Conservation (phyloP, 1,140 invertebrate species). For the Papilio polytes region DNA sequence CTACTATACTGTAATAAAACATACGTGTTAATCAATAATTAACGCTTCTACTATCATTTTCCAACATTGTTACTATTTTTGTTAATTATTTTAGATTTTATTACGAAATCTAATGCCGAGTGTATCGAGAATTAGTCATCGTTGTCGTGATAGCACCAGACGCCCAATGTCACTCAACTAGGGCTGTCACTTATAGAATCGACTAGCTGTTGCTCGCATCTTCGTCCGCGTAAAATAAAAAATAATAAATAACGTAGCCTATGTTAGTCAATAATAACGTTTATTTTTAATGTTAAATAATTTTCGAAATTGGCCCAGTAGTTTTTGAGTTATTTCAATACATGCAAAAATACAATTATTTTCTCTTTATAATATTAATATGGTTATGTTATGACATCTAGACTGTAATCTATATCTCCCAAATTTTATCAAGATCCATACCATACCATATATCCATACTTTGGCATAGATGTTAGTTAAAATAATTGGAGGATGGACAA, state of each 20-base stretch:
- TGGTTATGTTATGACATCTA: no score
- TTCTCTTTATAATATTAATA: no score
- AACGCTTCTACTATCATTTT: background rate
- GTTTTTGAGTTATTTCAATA: no score
- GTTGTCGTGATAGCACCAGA: slow-evolving; percentile 1
- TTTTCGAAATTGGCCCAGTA: no score
- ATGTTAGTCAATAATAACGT: no score
- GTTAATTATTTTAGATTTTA: background rate
- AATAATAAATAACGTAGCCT: no score
- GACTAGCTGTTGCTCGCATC: no score
- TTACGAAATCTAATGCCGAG: slow-evolving; percentile 17
- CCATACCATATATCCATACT: background rate
- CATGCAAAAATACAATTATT: no score
- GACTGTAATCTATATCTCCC: no score
- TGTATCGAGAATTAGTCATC: slow-evolving; percentile 21
- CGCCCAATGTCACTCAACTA: slow-evolving; percentile 13
- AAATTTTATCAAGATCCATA: background rate
- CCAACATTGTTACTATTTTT: background rate
- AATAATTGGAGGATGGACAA: background rate
- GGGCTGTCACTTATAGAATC: background rate
- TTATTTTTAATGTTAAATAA: no score
- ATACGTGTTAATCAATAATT: background rate
- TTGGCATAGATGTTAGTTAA: background rate
- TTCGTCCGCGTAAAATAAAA: no score
- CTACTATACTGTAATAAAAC: background rate